phyloP scores from a whole-genome alignment of 2,797 vertebrate species.

The Hemitrygon akajei region DNA sequence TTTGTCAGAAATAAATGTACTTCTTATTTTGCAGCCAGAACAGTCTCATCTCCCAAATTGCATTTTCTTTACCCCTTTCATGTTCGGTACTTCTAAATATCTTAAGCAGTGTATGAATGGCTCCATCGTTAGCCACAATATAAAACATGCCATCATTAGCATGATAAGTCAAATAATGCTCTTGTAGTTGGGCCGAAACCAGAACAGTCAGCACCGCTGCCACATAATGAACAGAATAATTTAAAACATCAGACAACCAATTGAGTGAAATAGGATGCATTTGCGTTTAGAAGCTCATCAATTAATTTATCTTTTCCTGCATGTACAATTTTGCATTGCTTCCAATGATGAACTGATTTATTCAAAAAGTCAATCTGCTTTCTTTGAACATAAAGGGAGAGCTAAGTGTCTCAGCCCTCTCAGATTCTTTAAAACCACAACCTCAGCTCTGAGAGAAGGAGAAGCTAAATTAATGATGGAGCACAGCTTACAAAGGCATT shows the following conservation, averaged over 20 bases:
- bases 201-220: conserved; percentile 59
- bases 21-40: conserved; percentile 38
- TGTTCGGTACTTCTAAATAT: conserved; percentile 55
- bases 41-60: conserved; percentile 54
- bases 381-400: conserved; percentile 54
- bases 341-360: conserved; percentile 53
- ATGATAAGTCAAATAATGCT: conserved; percentile 64
- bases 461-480: conserved; percentile 53
- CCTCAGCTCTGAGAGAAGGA: conserved; percentile 50
- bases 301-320: conserved; percentile 59
- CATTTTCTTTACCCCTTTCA: conserved; percentile 53
- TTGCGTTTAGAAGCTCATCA: conserved; percentile 62
- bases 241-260: conserved; percentile 64
- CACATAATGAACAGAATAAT: conserved; percentile 74
- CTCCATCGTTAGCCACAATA: conserved; percentile 57
- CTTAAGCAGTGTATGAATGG: conserved; percentile 52
- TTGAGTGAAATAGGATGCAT: conserved; percentile 61
- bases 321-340: conserved; percentile 61
- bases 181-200: conserved; percentile 62
- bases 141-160: conserved; percentile 65
- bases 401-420: conserved; percentile 46
- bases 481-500: conserved; percentile 48
- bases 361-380: conserved; percentile 58
- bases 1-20: conserved; percentile 30
- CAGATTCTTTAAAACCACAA: conserved; percentile 40